Percentiles rank a stretch among this genome's conserved stretches.
phyloP scores from a whole-genome alignment of 2,888 invertebrate genomes.

The Napeogenes inachia region DNA sequence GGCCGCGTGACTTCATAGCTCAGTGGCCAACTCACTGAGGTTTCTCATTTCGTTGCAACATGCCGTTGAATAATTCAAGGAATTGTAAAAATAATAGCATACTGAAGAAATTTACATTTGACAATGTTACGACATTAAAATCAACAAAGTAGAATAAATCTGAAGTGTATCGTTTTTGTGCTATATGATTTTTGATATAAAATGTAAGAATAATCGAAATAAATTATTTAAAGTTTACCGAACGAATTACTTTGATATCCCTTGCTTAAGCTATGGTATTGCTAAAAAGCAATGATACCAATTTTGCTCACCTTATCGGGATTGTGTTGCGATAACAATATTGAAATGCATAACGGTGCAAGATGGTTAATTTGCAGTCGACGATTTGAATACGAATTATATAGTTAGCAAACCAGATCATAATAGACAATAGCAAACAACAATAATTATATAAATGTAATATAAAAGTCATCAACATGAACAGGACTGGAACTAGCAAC shows the following conservation, averaged over 20 bases:
- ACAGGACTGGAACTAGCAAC: too few relatives aligned
- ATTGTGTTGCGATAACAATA: slow-evolving; percentile 44
- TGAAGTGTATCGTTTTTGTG: too few relatives aligned
- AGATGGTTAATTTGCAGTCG: slow-evolving; percentile 40
- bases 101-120: not conserved
- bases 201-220: too few relatives aligned
- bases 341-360: slow-evolving; percentile 51
- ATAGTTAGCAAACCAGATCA: not conserved
- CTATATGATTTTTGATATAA: too few relatives aligned
- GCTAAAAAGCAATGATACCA: slow-evolving; percentile 23
- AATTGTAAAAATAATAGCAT: slow-evolving; percentile 5
- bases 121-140: not conserved
- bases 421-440: too few relatives aligned
- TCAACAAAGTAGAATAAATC: too few relatives aligned
- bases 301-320: slow-evolving; percentile 40
- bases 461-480: too few relatives aligned
- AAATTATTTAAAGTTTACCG: too few relatives aligned
- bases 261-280: too few relatives aligned
- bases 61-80: slow-evolving; percentile 15
- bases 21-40: slow-evolving; percentile 60
- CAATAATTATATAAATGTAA: too few relatives aligned
- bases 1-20: slow-evolving; percentile 70
- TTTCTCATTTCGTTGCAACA: slow-evolving; percentile 48
- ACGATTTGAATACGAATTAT: slow-evolving; percentile 55
- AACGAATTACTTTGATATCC: too few relatives aligned